Base-by-base conservation (phyloP, 2,113 vertebrate species). In the Rhea pennata region DNA sequence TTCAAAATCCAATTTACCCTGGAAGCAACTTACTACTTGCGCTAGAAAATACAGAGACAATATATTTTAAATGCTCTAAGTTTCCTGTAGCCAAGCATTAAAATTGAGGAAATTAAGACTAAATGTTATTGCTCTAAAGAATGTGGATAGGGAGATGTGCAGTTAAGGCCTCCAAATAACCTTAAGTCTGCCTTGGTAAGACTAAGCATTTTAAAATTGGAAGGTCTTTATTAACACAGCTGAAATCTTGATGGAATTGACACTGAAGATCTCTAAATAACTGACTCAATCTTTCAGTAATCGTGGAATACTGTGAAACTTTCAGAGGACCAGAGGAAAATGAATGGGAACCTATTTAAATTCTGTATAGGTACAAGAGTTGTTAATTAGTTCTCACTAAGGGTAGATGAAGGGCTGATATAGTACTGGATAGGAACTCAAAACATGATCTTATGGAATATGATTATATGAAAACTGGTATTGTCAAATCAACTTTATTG, bases 391-490 rank as follows among this genome's bases (percentile, higher is more conserved):
- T 5, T 89, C 33, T 67, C 5, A 0, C 21, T 59, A 65, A 46
- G 51, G 36, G 23, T 10, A 7, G 67, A 54, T 20, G 14, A 84
- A 51, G 1, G 17, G 26, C 59, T 62, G 12, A 9, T 56, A 13
- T 10, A 19, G 29, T n/a, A 48, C 23, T 3, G 2, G 40, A 2
- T 2, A 54, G 62, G 26, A 71, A 16, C 39, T 51, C 2, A 0
- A 8, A 70, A 36, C 40, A 33, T 48, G 24, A 5, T 44, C 5
- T 10, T 33, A 4, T 33, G 46, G 42, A 62, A 69, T 61, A 33
- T 0, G 16, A 2, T 23, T 62, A 22, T 11, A 4, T 69, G 54
- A 51, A 70, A 67, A 46, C 6, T 26, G 22, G 2, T 1, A 0
- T 26, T 54, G 26, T 24, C 40, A 42, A 17, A n/a, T 83, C 5